Conservation (phyloP, 1,140 invertebrate species). For the Hormaphis cornu region DNA sequence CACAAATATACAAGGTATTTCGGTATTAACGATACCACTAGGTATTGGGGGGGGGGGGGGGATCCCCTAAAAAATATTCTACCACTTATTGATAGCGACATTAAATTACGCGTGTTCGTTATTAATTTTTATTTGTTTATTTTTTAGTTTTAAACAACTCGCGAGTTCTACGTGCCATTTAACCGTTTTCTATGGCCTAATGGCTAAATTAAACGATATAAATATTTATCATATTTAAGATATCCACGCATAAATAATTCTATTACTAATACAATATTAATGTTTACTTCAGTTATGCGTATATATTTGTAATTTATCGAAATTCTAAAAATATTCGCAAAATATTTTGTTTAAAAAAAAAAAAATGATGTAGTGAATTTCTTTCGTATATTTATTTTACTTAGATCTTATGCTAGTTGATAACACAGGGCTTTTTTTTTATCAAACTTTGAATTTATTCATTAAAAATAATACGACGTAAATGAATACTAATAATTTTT, state of each 20-base stretch:
- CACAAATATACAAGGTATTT: background rate
- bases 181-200: background rate
- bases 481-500: background rate
- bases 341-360: no score
- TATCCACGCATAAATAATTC: background rate
- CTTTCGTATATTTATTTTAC: no score
- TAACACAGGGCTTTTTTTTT: no score
- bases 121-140: constrained; percentile 7
- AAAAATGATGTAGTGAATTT: no score
- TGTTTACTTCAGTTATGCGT: no score
- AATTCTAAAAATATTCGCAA: no score
- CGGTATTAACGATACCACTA: background rate
- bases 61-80: background rate
- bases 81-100: background rate
- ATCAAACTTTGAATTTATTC: no score
- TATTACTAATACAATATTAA: background rate
- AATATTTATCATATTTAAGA: background rate
- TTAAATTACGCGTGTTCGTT: background rate
- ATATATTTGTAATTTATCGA: no score
- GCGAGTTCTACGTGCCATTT: background rate
- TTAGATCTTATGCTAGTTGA: no score
- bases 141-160: background rate
- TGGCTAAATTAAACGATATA: background rate
- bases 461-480: background rate
- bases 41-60: no score